phyloP scores from a whole-genome alignment of 2,888 invertebrate genomes.

The Leucoma salicis region DNA sequence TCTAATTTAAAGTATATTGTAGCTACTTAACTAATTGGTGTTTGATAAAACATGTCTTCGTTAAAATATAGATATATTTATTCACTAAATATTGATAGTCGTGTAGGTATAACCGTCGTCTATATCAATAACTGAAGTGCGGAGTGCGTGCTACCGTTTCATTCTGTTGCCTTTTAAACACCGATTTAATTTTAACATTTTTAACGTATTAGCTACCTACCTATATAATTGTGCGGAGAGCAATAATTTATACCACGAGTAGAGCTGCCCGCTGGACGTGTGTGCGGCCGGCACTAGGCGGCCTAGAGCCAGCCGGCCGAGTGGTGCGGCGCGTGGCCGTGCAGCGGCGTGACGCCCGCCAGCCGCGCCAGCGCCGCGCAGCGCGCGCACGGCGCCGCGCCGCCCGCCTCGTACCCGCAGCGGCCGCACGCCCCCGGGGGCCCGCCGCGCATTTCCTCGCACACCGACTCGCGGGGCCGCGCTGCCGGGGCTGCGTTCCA shows the following conservation, averaged over 20 bases:
- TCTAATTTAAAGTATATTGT: slow-evolving; percentile 49
- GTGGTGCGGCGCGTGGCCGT: slow-evolving; percentile 85
- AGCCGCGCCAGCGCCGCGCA: slow-evolving; percentile 84
- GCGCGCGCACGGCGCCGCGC: slow-evolving; percentile 67
- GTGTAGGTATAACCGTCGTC: slow-evolving; percentile 15
- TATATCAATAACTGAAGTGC: slow-evolving; percentile 8
- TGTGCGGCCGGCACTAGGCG: not conserved
- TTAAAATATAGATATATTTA: slow-evolving; percentile 44
- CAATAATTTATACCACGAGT: slow-evolving; percentile 1
- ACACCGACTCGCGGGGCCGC: slow-evolving; percentile 14
- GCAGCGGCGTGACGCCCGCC: slow-evolving; percentile 88
- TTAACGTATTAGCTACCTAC: slow-evolving; percentile 16
- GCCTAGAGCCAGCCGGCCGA: slow-evolving; percentile 86
- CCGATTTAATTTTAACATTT: slow-evolving; percentile 10
- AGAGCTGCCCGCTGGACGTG: not conserved
- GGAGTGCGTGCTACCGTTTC: slow-evolving; percentile 20
- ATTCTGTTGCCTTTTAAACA: slow-evolving; percentile 14
- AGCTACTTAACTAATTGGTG: slow-evolving; percentile 73
- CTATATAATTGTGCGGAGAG: slow-evolving; percentile 17
- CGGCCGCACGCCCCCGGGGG: slow-evolving; percentile 46
- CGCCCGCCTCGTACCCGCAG: slow-evolving; percentile 40
- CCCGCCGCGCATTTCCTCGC: slow-evolving; percentile 19
- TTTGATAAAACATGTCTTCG: slow-evolving; percentile 68
- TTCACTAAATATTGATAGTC: slow-evolving; percentile 28
- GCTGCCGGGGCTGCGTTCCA: slow-evolving; percentile 2